These are phyloP conservation scores for Strigops habroptila DNA, from an alignment of 2,113 vertebrate species.

Conservation along the genomic window DNA sequence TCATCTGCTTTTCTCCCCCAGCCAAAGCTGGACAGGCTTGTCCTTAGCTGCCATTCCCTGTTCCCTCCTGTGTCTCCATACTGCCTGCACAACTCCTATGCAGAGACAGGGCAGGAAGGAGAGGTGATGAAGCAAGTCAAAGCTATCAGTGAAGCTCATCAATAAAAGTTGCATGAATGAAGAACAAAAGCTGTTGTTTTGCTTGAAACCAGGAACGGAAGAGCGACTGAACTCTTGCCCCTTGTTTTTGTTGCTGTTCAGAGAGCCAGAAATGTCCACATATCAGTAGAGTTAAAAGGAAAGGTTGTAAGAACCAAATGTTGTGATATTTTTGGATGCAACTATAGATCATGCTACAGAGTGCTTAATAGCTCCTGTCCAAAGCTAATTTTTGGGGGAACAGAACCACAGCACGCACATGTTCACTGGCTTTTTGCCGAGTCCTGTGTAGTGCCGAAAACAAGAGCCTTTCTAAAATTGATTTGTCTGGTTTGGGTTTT, in stretches of 20 bases:
- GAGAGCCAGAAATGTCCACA: background rate
- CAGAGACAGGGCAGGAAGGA: background rate
- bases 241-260: background rate
- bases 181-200: background rate
- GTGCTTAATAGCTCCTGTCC: background rate
- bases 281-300: background rate
- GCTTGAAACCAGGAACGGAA: background rate
- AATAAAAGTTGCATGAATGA: background rate
- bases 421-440: background rate
- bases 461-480: background rate
- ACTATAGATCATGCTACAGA: background rate
- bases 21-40: background rate
- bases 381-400: background rate
- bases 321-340: slow-evolving; percentile 29
- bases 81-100: background rate
- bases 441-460: background rate
- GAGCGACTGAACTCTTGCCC: background rate
- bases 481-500: background rate
- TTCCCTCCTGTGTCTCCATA: background rate
- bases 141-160: background rate
- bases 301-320: background rate
- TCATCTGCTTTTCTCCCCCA: background rate
- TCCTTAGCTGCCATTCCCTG: background rate
- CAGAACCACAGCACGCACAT: background rate
- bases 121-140: background rate